Evolutionary conservation across 2,113 vertebrate genomes (phyloP).

Genomic region (Neotoma lepida): DNA sequence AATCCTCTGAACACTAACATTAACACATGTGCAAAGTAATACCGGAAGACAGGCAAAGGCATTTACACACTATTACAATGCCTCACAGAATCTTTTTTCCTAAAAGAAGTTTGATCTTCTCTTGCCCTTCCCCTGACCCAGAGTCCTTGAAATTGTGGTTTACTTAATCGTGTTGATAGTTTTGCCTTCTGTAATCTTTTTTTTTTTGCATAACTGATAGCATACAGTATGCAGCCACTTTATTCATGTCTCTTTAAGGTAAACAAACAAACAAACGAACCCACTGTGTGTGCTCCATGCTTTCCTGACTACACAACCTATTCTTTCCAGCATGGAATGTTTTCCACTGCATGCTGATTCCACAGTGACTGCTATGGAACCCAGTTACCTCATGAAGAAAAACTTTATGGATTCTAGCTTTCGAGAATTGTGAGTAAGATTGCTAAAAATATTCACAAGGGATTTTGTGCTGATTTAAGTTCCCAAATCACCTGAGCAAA

Average conservation of each 20-base stretch:
- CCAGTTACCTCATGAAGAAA: background rate
- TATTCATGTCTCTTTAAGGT: background rate
- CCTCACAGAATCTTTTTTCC: background rate
- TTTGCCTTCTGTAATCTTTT: background rate
- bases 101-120: background rate
- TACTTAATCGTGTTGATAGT: background rate
- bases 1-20: background rate
- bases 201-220: background rate
- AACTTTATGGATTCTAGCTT: background rate
- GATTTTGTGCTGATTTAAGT: conserved; percentile 2
- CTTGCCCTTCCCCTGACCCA: background rate
- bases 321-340: background rate
- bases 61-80: background rate
- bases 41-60: background rate
- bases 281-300: background rate
- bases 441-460: background rate
- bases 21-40: background rate
- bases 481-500: background rate
- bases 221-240: background rate
- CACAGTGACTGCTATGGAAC: background rate
- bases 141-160: background rate
- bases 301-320: background rate
- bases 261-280: background rate
- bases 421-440: background rate
- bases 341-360: background rate